Conservation (phyloP, 2,888 invertebrate species). For the Cheilosia variabilis region DNA sequence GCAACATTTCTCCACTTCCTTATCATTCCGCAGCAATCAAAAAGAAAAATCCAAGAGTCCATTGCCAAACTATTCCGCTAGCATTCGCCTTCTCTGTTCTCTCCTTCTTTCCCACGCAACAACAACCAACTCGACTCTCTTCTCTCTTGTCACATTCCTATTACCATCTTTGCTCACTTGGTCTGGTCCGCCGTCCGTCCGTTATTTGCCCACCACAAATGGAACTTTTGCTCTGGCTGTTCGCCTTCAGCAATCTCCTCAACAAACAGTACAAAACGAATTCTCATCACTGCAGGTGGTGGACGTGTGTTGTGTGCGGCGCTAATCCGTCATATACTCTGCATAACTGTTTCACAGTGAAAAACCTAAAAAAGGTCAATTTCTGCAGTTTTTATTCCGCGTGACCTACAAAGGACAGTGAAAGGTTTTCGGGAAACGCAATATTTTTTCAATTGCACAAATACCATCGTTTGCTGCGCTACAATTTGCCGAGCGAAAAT, state of each 20-base stretch:
- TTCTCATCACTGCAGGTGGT: slow-evolving; percentile 62
- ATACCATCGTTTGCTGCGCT: not conserved
- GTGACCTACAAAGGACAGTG: slow-evolving; percentile 24
- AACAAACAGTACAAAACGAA: slow-evolving; percentile 66
- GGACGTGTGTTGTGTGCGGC: slow-evolving; percentile 43
- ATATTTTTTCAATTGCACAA: not conserved
- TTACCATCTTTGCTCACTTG: slow-evolving; percentile 16
- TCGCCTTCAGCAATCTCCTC: not conserved
- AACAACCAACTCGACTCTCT: not conserved
- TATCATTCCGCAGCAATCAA: slow-evolving; percentile 36
- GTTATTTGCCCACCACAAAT: not conserved
- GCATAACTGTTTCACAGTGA: slow-evolving; percentile 42
- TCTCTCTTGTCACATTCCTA: not conserved
- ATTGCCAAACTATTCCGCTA: slow-evolving; percentile 4
- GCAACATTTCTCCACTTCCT: slow-evolving; percentile 34
- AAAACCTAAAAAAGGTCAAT: not conserved
- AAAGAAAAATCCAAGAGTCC: slow-evolving; percentile 1
- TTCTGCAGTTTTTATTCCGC: not conserved
- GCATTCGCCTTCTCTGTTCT: slow-evolving; percentile 11
- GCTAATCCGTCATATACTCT: slow-evolving; percentile 40
- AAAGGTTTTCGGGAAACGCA: not conserved
- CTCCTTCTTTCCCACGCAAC: slow-evolving; percentile 34
- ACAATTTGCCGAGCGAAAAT: slow-evolving; percentile 7
- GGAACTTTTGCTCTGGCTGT: not conserved
- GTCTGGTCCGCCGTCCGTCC: slow-evolving; percentile 21